These are phyloP conservation scores for Drosophila falleni DNA, from an alignment of 2,888 invertebrate genomes.

Conservation along the genomic window DNA sequence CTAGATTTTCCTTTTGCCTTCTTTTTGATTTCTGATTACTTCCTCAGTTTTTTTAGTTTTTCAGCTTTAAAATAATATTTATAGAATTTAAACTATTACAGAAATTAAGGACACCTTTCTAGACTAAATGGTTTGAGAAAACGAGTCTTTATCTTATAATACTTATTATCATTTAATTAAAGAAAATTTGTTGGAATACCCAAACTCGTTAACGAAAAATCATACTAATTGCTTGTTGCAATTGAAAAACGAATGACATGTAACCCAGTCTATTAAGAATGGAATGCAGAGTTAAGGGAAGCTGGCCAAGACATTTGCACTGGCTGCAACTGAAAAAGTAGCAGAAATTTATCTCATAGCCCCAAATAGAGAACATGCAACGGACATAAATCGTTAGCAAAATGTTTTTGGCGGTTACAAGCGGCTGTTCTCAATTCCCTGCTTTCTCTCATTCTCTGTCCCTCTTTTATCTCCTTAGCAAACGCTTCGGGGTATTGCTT, in stretches of 20 bases:
- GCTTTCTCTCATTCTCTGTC: no score
- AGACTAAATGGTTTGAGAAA: no score
- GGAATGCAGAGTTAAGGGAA: neutral
- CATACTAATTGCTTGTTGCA: constrained; percentile 65
- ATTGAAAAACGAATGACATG: constrained; percentile 49
- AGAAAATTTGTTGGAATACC: neutral
- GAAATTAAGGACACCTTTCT: no score
- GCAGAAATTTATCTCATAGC: constrained; percentile 65
- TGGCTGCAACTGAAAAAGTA: constrained; percentile 62
- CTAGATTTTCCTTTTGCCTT: no score
- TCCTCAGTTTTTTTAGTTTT: neutral
- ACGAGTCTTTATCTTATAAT: neutral
- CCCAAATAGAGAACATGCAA: constrained; percentile 58
- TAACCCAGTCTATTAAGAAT: constrained; percentile 23
- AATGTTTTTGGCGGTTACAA: constrained; percentile 77
- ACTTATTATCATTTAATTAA: neutral
- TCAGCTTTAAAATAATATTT: no score
- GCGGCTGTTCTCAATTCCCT: constrained; percentile 23
- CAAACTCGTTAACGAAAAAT: constrained; percentile 3
- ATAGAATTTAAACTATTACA: neutral
- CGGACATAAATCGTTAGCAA: constrained; percentile 79
- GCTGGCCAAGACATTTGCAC: constrained; percentile 22
- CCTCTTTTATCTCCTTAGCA: neutral
- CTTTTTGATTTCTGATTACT: neutral
- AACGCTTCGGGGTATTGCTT: constrained; percentile 22